phyloP scores from a whole-genome alignment of 2,797 vertebrate species.

The Bufotes viridis region DNA sequence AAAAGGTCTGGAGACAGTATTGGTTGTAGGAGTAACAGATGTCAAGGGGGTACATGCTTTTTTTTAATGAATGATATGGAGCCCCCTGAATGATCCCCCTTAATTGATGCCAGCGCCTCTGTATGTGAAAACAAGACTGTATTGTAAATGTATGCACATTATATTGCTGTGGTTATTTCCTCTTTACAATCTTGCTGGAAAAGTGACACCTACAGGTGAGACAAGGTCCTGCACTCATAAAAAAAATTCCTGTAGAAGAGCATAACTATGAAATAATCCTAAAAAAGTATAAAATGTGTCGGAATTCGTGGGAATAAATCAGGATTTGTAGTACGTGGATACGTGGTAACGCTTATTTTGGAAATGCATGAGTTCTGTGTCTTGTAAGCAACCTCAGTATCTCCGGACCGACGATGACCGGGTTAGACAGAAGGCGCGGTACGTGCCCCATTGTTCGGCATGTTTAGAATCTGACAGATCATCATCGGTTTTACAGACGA shows the following conservation, averaged over 20 bases:
- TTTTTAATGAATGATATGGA: neutral
- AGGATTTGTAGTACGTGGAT: neutral
- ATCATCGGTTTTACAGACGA: conserved; percentile 35
- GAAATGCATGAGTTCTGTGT: neutral
- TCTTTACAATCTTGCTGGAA: neutral
- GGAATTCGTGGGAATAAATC: neutral
- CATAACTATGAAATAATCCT: neutral
- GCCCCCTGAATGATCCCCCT: neutral
- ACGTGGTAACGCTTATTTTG: neutral
- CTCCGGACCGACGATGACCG: neutral
- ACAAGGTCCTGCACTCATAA: neutral
- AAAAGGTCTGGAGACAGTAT: neutral
- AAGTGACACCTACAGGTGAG: conserved; percentile 8
- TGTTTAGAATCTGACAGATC: conserved; percentile 42
- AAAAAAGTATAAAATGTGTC: neutral
- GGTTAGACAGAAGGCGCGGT: neutral
- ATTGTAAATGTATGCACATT: too few relatives aligned
- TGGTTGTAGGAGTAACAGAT: neutral
- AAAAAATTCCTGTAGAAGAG: neutral
- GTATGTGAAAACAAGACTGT: too few relatives aligned
- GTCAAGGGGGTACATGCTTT: neutral
- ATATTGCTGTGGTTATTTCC: neutral
- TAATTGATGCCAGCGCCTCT: neutral
- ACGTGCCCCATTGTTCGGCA: neutral
- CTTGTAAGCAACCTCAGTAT: neutral